A percentile compares a stretch with the other conserved stretches of the same genome.
These are phyloP conservation scores for Heliornis fulica DNA, from an alignment of 2,113 vertebrate genomes.

Conservation along the genomic window DNA sequence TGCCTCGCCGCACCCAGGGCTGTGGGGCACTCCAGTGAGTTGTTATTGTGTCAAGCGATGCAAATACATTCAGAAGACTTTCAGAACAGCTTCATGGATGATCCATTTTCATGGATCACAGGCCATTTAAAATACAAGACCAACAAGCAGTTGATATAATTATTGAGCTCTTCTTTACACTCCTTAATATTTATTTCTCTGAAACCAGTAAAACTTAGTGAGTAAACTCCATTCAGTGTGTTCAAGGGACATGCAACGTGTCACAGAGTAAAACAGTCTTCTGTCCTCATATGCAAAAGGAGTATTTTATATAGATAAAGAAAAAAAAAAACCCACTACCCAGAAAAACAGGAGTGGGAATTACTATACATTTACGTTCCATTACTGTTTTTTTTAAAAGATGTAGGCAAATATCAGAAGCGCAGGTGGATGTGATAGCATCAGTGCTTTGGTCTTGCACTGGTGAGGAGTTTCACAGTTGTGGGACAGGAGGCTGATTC, in stretches of 20 bases:
- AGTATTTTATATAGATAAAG: not conserved
- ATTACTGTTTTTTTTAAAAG: not conserved
- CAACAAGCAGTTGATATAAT: not conserved
- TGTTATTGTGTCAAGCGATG: not conserved
- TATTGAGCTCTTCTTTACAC: not conserved
- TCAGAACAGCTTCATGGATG: not conserved
- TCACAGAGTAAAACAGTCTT: not conserved
- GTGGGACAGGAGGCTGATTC: not conserved
- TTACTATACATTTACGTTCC: not conserved
- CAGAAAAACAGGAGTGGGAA: not conserved
- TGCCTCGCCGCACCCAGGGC: not conserved
- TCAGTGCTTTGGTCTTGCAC: not conserved
- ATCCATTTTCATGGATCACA: not conserved
- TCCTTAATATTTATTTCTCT: not conserved
- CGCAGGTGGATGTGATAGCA: not conserved
- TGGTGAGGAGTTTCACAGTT: not conserved
- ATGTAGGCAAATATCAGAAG: not conserved
- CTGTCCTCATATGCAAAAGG: not conserved
- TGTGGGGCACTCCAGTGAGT: not conserved
- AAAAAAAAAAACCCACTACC: too few relatives aligned
- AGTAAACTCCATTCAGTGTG: not conserved
- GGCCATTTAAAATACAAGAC: not conserved
- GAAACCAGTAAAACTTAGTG: not conserved
- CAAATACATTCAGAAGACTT: conserved; percentile 23
- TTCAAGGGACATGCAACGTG: not conserved